A percentile compares a stretch with the other conserved stretches of the same genome.
These are phyloP conservation scores for Plecturocebus donacophilus DNA, from an alignment of 2,113 vertebrate genomes.

Conservation along the genomic window DNA sequence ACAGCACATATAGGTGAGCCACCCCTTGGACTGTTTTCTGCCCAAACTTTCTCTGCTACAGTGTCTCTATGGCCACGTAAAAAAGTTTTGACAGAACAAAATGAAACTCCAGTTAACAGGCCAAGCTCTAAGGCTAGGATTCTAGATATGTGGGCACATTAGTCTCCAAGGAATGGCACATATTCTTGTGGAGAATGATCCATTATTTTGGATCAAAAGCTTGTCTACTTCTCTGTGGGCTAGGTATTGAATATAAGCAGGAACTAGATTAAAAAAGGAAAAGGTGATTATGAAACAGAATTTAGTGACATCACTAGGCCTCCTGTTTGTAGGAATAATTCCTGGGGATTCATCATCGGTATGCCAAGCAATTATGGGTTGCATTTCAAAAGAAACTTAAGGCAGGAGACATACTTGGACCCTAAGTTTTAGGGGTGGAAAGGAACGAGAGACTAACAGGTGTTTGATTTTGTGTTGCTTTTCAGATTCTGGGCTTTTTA, in stretches of 20 bases:
- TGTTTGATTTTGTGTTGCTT: constrained; percentile 35
- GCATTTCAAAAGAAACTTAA: constrained; percentile 42
- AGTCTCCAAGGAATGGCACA: neutral
- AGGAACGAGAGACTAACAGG: constrained; percentile 16
- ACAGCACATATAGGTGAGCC: neutral
- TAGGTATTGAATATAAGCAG: neutral
- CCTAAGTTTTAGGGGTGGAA: neutral
- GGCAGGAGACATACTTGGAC: neutral
- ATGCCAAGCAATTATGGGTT: neutral
- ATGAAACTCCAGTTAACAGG: neutral
- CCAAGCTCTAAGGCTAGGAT: neutral
- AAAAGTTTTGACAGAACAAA: neutral
- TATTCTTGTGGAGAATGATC: constrained; percentile 4
- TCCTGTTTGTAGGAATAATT: constrained; percentile 39
- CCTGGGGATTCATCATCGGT: neutral
- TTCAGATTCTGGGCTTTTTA: constrained; percentile 3
- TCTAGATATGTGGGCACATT: neutral
- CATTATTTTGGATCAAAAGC: constrained; percentile 32
- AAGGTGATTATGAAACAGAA: constrained; percentile 39
- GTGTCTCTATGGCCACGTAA: neutral
- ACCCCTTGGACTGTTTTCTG: neutral
- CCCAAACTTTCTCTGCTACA: neutral
- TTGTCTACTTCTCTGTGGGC: neutral
- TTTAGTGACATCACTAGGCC: neutral
- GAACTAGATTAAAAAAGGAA: constrained; percentile 10